Percentiles rank a stretch among this genome's conserved stretches.
Evolutionary conservation across 2,797 vertebrate species (phyloP).

Genomic region (Dipus sagitta): DNA sequence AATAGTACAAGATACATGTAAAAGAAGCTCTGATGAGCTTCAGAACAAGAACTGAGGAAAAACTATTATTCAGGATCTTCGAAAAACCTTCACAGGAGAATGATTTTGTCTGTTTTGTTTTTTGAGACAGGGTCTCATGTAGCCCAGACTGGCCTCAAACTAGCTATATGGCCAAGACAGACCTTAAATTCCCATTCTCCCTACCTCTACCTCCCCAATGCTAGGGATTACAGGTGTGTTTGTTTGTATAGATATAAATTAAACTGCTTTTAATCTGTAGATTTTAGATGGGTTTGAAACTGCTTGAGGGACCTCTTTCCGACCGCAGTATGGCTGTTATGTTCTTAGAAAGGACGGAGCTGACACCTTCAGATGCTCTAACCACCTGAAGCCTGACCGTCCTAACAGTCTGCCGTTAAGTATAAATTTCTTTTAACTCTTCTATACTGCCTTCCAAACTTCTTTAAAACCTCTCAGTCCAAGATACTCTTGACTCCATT

Average conservation of each 20-base stretch:
- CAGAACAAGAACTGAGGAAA: conserved; percentile 8
- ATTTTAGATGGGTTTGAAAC: conserved; percentile 25
- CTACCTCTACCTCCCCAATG: background rate
- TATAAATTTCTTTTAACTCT: conserved; percentile 21
- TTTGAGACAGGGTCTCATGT: background rate
- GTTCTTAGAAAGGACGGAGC: background rate
- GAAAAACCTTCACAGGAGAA: conserved; percentile 13
- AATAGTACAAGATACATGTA: conserved; percentile 12
- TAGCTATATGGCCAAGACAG: background rate
- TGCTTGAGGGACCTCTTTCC: conserved; percentile 9
- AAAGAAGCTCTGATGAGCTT: conserved; percentile 11
- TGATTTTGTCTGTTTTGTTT: background rate
- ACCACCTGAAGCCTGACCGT: background rate
- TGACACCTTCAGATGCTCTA: background rate
- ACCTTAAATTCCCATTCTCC: background rate
- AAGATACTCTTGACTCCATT: conserved; percentile 38
- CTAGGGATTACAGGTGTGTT: background rate
- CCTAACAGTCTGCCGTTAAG: conserved; percentile 5
- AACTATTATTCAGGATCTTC: conserved; percentile 37
- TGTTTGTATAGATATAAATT: conserved; percentile 32
- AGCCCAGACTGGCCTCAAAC: background rate
- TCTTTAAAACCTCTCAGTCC: conserved; percentile 54
- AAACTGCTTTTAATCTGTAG: background rate
- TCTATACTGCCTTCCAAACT: conserved; percentile 34
- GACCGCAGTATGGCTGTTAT: background rate